Percentiles rank a stretch among this genome's conserved stretches.
Evolutionary conservation across 1,140 invertebrate species (phyloP).

Genomic region (Archivesica marissinica): DNA sequence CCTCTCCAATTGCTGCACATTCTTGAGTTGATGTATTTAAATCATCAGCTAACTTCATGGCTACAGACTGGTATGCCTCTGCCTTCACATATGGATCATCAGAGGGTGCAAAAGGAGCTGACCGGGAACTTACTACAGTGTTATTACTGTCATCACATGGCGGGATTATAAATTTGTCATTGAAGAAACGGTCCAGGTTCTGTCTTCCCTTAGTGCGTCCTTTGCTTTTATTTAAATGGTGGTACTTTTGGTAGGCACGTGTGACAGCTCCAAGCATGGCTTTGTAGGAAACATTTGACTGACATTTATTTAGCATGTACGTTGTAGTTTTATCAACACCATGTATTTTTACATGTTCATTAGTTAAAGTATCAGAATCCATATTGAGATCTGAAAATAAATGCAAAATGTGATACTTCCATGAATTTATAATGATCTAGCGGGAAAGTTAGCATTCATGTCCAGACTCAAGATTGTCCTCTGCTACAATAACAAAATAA

Average conservation of each 20-base stretch:
- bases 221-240: constrained; percentile 17
- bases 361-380: too few relatives aligned
- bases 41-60: background rate
- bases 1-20: background rate
- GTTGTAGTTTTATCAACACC: background rate
- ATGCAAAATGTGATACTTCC: too few relatives aligned
- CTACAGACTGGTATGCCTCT: background rate
- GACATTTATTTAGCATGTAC: background rate
- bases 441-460: too few relatives aligned
- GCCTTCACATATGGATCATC: background rate
- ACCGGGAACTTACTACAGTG: too few relatives aligned
- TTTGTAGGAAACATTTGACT: background rate
- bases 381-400: too few relatives aligned
- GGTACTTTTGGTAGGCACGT: background rate
- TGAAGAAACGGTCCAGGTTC: background rate
- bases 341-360: background rate
- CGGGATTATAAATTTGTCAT: background rate
- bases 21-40: background rate
- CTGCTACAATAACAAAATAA: too few relatives aligned
- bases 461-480: too few relatives aligned
- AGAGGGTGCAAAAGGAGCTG: background rate
- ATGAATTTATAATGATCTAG: too few relatives aligned
- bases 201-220: background rate
- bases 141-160: background rate
- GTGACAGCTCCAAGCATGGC: background rate